Evolutionary conservation across 1,140 invertebrate genomes (phyloP).

Genomic region (Drosophila kikkawai): DNA sequence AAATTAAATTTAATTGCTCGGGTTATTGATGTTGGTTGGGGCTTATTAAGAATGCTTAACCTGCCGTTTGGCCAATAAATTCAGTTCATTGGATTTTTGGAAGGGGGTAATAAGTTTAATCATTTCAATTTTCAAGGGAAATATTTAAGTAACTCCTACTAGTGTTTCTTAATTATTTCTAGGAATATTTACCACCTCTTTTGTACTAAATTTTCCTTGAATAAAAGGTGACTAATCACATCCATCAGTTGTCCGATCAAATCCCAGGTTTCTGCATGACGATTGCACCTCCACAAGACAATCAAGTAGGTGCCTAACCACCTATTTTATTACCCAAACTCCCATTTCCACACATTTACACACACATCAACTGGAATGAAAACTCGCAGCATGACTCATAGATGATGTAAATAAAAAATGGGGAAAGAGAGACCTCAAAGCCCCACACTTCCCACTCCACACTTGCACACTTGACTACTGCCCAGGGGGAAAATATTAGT

Average conservation of each 20-base stretch:
- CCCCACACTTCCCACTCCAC: conserved; percentile 14
- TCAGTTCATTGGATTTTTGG: not conserved
- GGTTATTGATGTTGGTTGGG: conserved; percentile 41
- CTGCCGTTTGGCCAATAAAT: conserved; percentile 25
- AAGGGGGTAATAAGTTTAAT: not conserved
- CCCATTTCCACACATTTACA: conserved; percentile 68
- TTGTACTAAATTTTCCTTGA: no score
- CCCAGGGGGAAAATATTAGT: conserved; percentile 74
- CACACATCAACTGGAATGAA: conserved; percentile 33
- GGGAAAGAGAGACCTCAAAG: conserved; percentile 10
- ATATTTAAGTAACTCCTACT: not conserved
- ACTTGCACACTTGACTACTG: conserved; percentile 63
- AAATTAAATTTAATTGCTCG: conserved; percentile 66
- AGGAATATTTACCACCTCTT: conserved; percentile 5
- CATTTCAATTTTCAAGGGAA: no score
- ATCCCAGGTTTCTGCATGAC: conserved; percentile 6
- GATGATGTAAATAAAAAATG: conserved; percentile 17
- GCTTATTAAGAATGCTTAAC: conserved; percentile 45
- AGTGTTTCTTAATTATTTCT: not conserved
- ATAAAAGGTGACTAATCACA: conserved; percentile 26
- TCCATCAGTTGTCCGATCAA: conserved; percentile 24
- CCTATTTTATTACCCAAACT: conserved; percentile 50
- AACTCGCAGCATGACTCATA: conserved; percentile 67
- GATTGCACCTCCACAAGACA: conserved; percentile 29
- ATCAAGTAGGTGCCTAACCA: conserved; percentile 50